These are phyloP conservation scores for Aphelinus certus DNA, from an alignment of 1,140 invertebrate species.

Conservation along the genomic window DNA sequence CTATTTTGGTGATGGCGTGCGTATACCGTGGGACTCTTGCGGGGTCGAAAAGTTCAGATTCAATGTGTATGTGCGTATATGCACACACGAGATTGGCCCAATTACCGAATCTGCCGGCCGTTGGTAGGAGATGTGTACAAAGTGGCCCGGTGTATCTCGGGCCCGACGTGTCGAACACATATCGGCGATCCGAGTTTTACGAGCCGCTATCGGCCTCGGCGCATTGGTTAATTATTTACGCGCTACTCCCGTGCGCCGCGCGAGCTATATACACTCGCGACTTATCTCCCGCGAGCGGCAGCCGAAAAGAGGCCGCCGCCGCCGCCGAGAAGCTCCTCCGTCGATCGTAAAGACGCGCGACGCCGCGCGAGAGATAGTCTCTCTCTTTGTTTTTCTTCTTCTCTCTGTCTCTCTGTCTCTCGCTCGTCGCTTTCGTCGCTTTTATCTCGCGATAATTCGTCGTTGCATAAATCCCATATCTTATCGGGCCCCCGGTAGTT, in stretches of 20 bases:
- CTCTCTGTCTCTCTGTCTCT: too few relatives aligned
- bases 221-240: constrained; percentile 38
- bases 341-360: constrained; percentile 34
- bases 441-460: constrained; percentile 34
- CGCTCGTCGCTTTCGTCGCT: not conserved
- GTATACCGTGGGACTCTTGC: too few relatives aligned
- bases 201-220: not conserved
- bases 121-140: too few relatives aligned
- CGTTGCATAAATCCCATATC: constrained; percentile 40
- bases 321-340: not conserved
- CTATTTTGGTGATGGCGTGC: too few relatives aligned
- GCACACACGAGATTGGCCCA: too few relatives aligned
- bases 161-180: too few relatives aligned
- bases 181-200: too few relatives aligned
- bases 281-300: not conserved
- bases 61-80: too few relatives aligned
- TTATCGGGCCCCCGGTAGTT: constrained; percentile 17
- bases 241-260: not conserved
- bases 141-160: too few relatives aligned
- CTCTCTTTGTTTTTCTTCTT: too few relatives aligned
- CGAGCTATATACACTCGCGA: constrained; percentile 17
- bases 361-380: not conserved
- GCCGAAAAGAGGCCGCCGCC: constrained; percentile 21
- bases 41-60: too few relatives aligned
- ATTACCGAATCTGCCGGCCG: too few relatives aligned